Base-by-base conservation (phyloP, 2,888 invertebrate species). In the Emesis furor region DNA sequence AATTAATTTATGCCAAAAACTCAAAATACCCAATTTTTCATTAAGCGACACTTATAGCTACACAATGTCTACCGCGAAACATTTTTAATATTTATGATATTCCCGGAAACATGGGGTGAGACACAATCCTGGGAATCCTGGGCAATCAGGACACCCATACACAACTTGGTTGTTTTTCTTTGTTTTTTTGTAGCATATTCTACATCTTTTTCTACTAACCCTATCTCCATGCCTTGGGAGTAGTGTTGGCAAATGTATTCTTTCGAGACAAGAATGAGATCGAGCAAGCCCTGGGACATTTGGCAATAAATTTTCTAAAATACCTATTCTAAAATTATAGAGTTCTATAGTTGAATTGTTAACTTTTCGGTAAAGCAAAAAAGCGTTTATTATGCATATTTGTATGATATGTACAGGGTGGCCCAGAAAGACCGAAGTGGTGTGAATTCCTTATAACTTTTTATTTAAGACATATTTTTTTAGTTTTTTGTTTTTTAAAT, bases 281-380 rank as follows among this genome's bases (percentile, higher is more conserved):
- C 24, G 24, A 24, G 24, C 24, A 24, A 24, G 24, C 24, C 24
- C 24, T 24, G 24, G 24, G 24, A 24, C 24, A 24, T 24, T 24
- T 24, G 24, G 24, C 24, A 24, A 24, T 24, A 24, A 24, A 24
- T 24, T 24, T 24, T 65, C n/a, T 65, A 17, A 65, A 14, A 65
- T 65, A 65, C n/a, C n/a, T 17, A 14, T 65, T 65, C 65, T 65
- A 65, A 65, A 65, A 65, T 65, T 65, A 65, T 65, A 65, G n/a
- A 65, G 65, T 12, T 65, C 65, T 65, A 65, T 65, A 65, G 10
- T 65, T 65, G 62, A 17, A 24, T 24, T 24, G 24, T 24, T 24
- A 24, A 24, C 24, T 24, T 24, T 24, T 24, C 24, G 24, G 24
- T 24, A 24, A 24, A 24, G 24, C 24, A 24, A 24, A 24, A 24